Conservation (phyloP, 2,888 invertebrate genomes). For the Agonopterix alstromeriana region DNA sequence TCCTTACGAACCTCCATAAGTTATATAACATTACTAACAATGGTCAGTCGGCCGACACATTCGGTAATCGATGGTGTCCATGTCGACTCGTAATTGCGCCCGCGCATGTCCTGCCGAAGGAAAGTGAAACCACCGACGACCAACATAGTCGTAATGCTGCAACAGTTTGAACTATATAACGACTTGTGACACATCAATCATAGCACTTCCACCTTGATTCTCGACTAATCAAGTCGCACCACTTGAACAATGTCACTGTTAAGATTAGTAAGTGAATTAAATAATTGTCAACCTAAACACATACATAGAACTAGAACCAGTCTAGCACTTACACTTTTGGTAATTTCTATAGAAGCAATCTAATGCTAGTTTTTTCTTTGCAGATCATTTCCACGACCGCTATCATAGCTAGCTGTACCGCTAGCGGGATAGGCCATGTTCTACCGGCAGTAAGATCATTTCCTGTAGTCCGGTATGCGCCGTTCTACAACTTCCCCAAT, state of each 20-base stretch:
- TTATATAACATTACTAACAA: conserved; percentile 59
- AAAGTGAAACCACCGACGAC: conserved; percentile 65
- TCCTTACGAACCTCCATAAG: conserved; percentile 27
- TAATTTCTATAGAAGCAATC: too few relatives aligned
- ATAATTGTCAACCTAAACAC: background rate
- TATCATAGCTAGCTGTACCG: conserved; percentile 58
- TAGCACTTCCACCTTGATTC: conserved; percentile 53
- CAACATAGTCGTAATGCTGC: conserved; percentile 62
- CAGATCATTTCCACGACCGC: conserved; percentile 47
- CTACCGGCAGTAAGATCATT: conserved; percentile 43
- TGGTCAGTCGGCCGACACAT: conserved; percentile 46
- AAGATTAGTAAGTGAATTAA: conserved; percentile 56
- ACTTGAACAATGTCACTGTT: conserved; percentile 46
- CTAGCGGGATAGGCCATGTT: conserved; percentile 61
- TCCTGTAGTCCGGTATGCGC: conserved; percentile 62
- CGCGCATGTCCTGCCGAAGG: conserved; percentile 64
- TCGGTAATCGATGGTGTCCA: conserved; percentile 53
- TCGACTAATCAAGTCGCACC: conserved; percentile 56
- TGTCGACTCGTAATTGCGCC: conserved; percentile 56
- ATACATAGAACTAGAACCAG: too few relatives aligned
- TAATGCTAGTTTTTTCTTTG: conserved; percentile 16
- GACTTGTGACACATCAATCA: conserved; percentile 52
- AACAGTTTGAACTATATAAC: conserved; percentile 74
- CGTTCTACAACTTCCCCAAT: conserved; percentile 64
- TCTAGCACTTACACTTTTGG: too few relatives aligned